These are phyloP conservation scores for Lucilia cuprina DNA, from an alignment of 1,140 invertebrate genomes.

Conservation along the genomic window DNA sequence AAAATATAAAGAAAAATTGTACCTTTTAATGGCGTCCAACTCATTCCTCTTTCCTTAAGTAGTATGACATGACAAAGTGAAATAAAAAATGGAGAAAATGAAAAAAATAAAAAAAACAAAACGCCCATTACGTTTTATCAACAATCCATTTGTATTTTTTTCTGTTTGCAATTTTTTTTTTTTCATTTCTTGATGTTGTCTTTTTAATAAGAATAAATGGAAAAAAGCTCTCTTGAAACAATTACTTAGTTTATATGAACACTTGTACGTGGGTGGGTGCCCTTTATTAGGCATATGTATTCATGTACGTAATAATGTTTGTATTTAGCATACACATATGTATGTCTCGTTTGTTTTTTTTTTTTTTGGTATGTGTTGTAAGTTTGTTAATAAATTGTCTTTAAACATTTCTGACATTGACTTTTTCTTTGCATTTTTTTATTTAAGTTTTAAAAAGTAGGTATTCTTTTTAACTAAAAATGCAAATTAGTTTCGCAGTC, in stretches of 20 bases:
- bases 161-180: background rate
- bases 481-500: too few relatives aligned
- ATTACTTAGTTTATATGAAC: background rate
- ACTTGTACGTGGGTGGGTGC: too few relatives aligned
- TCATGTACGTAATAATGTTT: background rate
- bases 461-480: too few relatives aligned
- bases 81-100: background rate
- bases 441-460: too few relatives aligned
- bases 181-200: background rate
- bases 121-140: conserved; percentile 32
- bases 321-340: too few relatives aligned
- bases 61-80: conserved; percentile 9
- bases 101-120: conserved; percentile 12
- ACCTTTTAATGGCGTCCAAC: conserved; percentile 21
- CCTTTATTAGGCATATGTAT: background rate
- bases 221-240: background rate
- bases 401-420: background rate
- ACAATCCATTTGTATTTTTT: conserved; percentile 18
- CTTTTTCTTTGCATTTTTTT: too few relatives aligned
- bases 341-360: background rate
- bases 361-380: background rate
- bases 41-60: conserved; percentile 11
- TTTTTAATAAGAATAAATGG: background rate
- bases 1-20: background rate
- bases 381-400: background rate